Base-by-base conservation (phyloP, 2,797 vertebrate species). In the Mormyrus proboscirostris region DNA sequence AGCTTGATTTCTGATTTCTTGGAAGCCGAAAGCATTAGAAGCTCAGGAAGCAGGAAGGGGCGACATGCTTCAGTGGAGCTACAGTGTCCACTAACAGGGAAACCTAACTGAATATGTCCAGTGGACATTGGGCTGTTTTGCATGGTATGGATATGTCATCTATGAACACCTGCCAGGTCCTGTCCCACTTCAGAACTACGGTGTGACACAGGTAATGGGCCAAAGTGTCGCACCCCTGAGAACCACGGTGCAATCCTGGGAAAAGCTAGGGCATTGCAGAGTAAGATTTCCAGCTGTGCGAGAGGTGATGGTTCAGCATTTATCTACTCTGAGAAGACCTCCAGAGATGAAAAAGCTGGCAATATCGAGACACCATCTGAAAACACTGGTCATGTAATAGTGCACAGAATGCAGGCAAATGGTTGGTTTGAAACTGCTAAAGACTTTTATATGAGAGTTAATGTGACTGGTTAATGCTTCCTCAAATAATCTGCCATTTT, bases 291-390 rank as follows among this genome's bases (percentile, higher is more conserved):
- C 94, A 95, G 95, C 94, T 79, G 76, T 79, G 76, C 16, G 1
- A 79, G 6, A 94, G 94, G 93, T 93, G 95, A 95, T 95, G 96
- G 95, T 95, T 96, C 94, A 95, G 94, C 93, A 94, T 94, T 95
- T 95, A 94, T 92, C 94, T 96, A 95, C 94, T 95, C 95, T 93
- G 95, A 95, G 92, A 94, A 95, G 93, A 95, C 95, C 93, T 94
- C 95, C 94, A 95, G 95, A 95, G 94, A 93, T 33, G 29, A 92
- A 92, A 95, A 95, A 96, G 95, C 96, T 95, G 89, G 92, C 94
- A 14, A 86, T 22, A 86, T 12, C 92, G 91, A 89, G 93, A 94
- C 95, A 87, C 62, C 50, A 57, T 94, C 93, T 92, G 94, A 94
- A 94, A 93, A 95, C 95, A 91, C 95, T 95, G 94, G 65, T 95